A percentile compares a stretch with the other conserved stretches of the same genome.
These are phyloP conservation scores for Xenus cinereus DNA, from an alignment of 2,113 vertebrate species.

Conservation along the genomic window DNA sequence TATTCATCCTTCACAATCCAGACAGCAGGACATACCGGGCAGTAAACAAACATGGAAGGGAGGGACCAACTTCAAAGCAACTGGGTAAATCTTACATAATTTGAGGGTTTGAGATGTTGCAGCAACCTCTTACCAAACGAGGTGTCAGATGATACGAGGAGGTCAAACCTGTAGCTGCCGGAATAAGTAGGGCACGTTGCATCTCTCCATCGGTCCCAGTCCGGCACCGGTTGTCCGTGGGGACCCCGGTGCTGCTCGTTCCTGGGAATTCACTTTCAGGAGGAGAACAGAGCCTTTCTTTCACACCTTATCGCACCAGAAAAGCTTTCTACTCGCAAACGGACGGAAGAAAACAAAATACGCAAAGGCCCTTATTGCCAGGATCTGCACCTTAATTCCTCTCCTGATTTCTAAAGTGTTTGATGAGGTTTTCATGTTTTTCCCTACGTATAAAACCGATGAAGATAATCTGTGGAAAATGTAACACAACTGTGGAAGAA, in stretches of 20 bases:
- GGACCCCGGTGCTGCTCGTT: background rate
- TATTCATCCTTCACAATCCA: constrained; percentile 36
- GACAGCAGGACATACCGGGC: constrained; percentile 5
- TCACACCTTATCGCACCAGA: accelerated
- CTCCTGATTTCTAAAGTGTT: background rate
- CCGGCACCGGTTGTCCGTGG: background rate
- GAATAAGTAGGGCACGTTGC: constrained; percentile 4
- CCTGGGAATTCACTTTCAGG: background rate
- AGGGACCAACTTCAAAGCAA: constrained; percentile 39
- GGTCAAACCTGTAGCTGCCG: constrained; percentile 41
- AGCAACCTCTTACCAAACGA: constrained; percentile 42
- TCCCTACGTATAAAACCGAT: accelerated
- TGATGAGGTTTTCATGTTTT: background rate
- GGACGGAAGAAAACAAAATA: background rate
- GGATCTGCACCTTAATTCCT: background rate
- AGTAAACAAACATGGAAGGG: constrained; percentile 34
- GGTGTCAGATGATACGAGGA: constrained; percentile 46
- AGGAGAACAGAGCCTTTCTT: background rate
- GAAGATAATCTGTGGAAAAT: background rate
- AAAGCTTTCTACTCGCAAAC: background rate
- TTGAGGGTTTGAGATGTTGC: constrained; percentile 51
- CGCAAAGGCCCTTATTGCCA: accelerated
- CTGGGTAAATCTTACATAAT: constrained; percentile 37
- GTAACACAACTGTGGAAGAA: background rate
- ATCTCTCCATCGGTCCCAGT: background rate